Evolutionary conservation across 2,888 invertebrate species (phyloP).

Genomic region (Amphimallon solstitiale): DNA sequence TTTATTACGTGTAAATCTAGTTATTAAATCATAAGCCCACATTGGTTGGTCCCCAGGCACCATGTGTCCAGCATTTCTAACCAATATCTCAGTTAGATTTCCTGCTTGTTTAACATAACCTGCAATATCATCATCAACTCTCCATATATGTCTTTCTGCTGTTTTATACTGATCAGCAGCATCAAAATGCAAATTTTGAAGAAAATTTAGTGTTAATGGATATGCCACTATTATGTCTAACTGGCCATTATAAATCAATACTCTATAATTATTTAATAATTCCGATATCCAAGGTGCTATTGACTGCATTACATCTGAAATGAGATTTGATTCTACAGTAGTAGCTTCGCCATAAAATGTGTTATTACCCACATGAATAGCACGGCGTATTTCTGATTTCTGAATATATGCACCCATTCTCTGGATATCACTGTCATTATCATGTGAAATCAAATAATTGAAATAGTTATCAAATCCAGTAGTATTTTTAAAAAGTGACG

Average conservation of each 20-base stretch:
- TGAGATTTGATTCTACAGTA: slow-evolving; percentile 77
- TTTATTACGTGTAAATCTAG: slow-evolving; percentile 68
- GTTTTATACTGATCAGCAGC: slow-evolving; percentile 73
- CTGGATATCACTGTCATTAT: slow-evolving; percentile 64
- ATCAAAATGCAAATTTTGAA: slow-evolving; percentile 76
- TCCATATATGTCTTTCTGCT: slow-evolving; percentile 76
- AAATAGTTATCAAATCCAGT: slow-evolving; percentile 82
- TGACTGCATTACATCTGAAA: slow-evolving; percentile 83
- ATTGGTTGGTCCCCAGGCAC: slow-evolving; percentile 82
- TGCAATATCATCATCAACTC: slow-evolving; percentile 74
- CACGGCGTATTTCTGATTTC: slow-evolving; percentile 70
- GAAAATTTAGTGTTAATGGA: slow-evolving; percentile 83
- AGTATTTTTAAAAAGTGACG: slow-evolving; percentile 75
- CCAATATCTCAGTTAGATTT: slow-evolving; percentile 77
- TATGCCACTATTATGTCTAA: slow-evolving; percentile 92
- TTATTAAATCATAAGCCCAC: slow-evolving; percentile 79
- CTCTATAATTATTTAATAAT: slow-evolving; percentile 73
- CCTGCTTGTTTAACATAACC: slow-evolving; percentile 80
- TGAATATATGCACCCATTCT: slow-evolving; percentile 74
- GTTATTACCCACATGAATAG: slow-evolving; percentile 86
- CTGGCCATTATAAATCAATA: slow-evolving; percentile 90
- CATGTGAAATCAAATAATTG: slow-evolving; percentile 75
- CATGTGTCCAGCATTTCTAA: slow-evolving; percentile 85
- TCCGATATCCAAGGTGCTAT: slow-evolving; percentile 78
- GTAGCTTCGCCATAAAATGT: slow-evolving; percentile 72